A percentile compares a stretch with the other conserved stretches of the same genome.
These are phyloP conservation scores for Lymantria dispar DNA, from an alignment of 2,888 invertebrate genomes.

Conservation along the genomic window DNA sequence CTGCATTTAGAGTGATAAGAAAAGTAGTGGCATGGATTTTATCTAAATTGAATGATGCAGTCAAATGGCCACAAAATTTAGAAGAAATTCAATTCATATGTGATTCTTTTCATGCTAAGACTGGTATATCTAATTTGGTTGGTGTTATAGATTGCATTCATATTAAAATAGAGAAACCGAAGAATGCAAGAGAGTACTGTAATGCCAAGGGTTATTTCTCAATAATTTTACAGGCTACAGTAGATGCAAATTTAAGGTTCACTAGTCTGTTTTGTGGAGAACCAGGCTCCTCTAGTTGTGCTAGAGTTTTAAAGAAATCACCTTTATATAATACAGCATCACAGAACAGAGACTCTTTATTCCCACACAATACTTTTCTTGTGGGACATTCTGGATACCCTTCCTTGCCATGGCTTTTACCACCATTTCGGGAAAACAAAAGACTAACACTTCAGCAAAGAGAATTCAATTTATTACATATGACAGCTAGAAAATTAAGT, in stretches of 20 bases:
- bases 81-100: slow-evolving; percentile 45
- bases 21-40: slow-evolving; percentile 61
- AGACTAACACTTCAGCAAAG: slow-evolving; percentile 53
- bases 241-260: slow-evolving; percentile 55
- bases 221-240: slow-evolving; percentile 55
- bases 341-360: slow-evolving; percentile 46
- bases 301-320: slow-evolving; percentile 54
- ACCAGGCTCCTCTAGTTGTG: slow-evolving; percentile 56
- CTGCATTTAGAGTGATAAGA: slow-evolving; percentile 59
- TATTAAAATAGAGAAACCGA: slow-evolving; percentile 61
- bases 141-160: slow-evolving; percentile 60
- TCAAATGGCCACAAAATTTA: slow-evolving; percentile 56
- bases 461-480: slow-evolving; percentile 54
- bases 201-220: slow-evolving; percentile 61
- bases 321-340: slow-evolving; percentile 53
- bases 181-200: slow-evolving; percentile 55
- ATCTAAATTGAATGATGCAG: slow-evolving; percentile 54
- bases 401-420: slow-evolving; percentile 55
- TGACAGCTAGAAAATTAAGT: slow-evolving; percentile 50
- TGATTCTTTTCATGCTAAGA: slow-evolving; percentile 49
- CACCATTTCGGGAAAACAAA: slow-evolving; percentile 60
- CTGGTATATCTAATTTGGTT: slow-evolving; percentile 53
- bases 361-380: slow-evolving; percentile 56
- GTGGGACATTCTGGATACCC: slow-evolving; percentile 61
- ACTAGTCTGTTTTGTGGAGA: slow-evolving; percentile 64